A percentile compares a stretch with the other conserved stretches of the same genome.
These are phyloP conservation scores for Camponotus fellah DNA, from an alignment of 2,888 invertebrate species.

Conservation along the genomic window DNA sequence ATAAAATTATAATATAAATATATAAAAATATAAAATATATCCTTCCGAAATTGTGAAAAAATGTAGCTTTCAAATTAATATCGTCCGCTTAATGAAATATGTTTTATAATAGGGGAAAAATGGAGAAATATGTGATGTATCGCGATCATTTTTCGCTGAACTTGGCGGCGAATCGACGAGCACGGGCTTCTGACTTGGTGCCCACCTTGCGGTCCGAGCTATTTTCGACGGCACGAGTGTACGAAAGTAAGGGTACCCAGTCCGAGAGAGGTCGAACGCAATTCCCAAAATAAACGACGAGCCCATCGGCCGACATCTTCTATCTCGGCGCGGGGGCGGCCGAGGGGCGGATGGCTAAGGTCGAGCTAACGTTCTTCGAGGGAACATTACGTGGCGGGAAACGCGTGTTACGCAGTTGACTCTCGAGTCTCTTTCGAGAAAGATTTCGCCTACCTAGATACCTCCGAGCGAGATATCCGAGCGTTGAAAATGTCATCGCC, in stretches of 20 bases:
- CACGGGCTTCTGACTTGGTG: constrained; percentile 64
- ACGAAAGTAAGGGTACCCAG: constrained; percentile 75
- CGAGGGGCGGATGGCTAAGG: constrained; percentile 59
- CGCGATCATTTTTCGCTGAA: constrained; percentile 39
- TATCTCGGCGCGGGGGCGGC: constrained; percentile 53
- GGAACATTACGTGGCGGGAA: constrained; percentile 51
- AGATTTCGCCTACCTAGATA: neutral
- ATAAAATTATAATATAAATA: no score
- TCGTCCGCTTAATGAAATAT: neutral
- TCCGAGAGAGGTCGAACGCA: constrained; percentile 72
- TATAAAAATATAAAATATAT: neutral
- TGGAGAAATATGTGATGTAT: neutral
- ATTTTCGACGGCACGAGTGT: constrained; percentile 71
- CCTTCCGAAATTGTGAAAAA: neutral
- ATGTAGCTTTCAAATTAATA: neutral
- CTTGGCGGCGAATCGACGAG: constrained; percentile 34
- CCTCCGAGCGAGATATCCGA: neutral
- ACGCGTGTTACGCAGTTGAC: constrained; percentile 35
- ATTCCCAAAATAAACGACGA: constrained; percentile 75
- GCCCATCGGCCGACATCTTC: constrained; percentile 72
- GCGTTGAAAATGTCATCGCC: neutral
- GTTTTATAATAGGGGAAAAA: neutral
- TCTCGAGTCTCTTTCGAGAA: neutral
- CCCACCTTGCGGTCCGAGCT: constrained; percentile 72
- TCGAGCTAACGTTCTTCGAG: constrained; percentile 55